These are phyloP conservation scores for Labeo catla DNA, from an alignment of 2,113 vertebrate genomes.

Conservation along the genomic window DNA sequence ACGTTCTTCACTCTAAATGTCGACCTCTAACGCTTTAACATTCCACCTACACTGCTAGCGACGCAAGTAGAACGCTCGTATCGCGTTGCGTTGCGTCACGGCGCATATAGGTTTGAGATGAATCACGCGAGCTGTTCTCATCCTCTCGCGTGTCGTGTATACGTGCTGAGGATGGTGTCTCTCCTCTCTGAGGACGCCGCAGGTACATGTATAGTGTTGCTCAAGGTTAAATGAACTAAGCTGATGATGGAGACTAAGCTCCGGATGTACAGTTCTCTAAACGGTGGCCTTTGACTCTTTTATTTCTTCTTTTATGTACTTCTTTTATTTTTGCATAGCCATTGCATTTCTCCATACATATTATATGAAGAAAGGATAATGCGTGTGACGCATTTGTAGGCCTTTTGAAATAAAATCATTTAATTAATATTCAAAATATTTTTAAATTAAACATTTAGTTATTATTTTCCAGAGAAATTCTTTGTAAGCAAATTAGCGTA, in stretches of 20 bases:
- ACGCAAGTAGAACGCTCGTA: not conserved
- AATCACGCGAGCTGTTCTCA: not conserved
- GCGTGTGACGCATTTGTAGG: not conserved
- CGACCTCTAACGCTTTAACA: not conserved
- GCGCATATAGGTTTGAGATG: not conserved
- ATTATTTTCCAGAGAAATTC: not conserved
- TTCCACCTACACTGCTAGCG: not conserved
- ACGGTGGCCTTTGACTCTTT: not conserved
- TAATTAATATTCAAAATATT: not conserved
- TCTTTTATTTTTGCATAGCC: not conserved
- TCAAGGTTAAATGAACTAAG: constrained; percentile 14
- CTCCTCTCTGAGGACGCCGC: constrained; percentile 6
- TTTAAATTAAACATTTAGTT: not conserved
- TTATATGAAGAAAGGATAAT: not conserved
- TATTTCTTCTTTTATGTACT: not conserved
- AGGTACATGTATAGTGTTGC: not conserved
- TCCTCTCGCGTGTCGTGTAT: constrained; percentile 15
- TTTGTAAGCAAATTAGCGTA: not conserved
- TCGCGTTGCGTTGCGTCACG: constrained; percentile 17
- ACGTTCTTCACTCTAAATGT: not conserved
- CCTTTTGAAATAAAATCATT: not conserved
- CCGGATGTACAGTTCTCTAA: not conserved
- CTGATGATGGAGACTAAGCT: constrained; percentile 12
- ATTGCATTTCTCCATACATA: not conserved
- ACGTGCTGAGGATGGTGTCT: constrained; percentile 24